Conservation (phyloP, 2,797 vertebrate genomes). For the Borostomias antarcticus region DNA sequence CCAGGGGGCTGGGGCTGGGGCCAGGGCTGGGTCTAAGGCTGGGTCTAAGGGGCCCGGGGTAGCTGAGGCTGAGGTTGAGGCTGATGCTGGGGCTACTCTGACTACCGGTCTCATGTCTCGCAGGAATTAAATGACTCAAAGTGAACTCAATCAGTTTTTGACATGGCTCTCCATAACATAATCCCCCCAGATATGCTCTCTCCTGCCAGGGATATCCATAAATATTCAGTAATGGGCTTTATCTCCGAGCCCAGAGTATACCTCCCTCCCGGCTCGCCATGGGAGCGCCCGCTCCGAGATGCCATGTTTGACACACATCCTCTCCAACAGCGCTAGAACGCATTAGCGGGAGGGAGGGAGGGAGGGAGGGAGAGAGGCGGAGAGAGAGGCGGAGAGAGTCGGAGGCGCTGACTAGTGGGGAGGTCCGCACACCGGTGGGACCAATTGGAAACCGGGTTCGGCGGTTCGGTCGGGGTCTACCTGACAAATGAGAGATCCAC, state of each 20-base stretch:
- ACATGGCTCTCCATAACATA: constrained; percentile 32
- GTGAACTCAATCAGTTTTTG: constrained; percentile 32
- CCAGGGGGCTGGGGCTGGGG: too few species aligned
- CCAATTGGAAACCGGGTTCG: not conserved
- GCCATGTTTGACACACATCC: constrained; percentile 4
- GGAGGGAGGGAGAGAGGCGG: not conserved
- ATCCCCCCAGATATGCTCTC: constrained; percentile 25
- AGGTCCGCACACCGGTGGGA: not conserved
- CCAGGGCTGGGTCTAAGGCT: not conserved
- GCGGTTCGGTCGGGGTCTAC: not conserved
- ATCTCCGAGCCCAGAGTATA: constrained; percentile 33
- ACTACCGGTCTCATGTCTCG: not conserved
- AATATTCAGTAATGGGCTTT: constrained; percentile 43
- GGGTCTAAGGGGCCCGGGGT: too few species aligned
- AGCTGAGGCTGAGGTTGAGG: too few species aligned
- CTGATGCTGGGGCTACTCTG: not conserved
- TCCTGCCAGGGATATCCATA: constrained; percentile 29
- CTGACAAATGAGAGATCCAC: too few species aligned
- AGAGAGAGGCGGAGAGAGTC: not conserved
- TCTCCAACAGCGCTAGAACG: not conserved
- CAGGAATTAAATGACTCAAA: constrained; percentile 28
- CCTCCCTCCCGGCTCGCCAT: not conserved
- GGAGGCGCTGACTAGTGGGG: too few species aligned
- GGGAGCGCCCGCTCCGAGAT: not conserved
- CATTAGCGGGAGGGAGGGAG: constrained; percentile 2